phyloP scores from a whole-genome alignment of 2,797 vertebrate species.

The Tinamus major region DNA sequence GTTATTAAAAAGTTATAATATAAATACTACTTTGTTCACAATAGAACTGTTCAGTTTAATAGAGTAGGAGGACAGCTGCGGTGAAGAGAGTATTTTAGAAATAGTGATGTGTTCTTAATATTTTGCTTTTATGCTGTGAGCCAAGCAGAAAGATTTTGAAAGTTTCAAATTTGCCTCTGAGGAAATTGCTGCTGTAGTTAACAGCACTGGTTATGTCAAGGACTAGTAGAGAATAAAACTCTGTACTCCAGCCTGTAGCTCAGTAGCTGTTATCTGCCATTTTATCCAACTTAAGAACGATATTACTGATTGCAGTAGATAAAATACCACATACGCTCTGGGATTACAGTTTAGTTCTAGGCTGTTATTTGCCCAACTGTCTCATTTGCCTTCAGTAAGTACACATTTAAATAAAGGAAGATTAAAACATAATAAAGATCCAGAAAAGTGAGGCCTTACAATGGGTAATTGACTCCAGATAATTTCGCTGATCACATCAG shows the following conservation, averaged over 20 bases:
- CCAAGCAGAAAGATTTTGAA: not conserved
- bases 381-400: not conserved
- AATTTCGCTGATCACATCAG: not conserved
- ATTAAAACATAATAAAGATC: not conserved
- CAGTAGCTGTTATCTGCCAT: not conserved
- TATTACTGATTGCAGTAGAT: not conserved
- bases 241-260: not conserved
- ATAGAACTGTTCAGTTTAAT: not conserved
- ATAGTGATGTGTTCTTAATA: not conserved
- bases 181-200: not conserved
- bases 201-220: not conserved
- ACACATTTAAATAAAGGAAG: not conserved
- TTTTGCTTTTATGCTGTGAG: not conserved
- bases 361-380: not conserved
- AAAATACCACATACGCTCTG: accelerated
- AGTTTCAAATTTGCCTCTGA: conserved; percentile 10
- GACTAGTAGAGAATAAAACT: not conserved
- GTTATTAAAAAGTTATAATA: conserved; percentile 63
- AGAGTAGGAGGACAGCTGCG: not conserved
- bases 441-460: not conserved
- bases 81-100: conserved; percentile 18
- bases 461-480: not conserved
- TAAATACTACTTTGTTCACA: conserved; percentile 55
- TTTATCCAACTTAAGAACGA: conserved; percentile 4
- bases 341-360: not conserved